Conservation (phyloP, 2,113 vertebrate genomes). For the Triplophysa rosa region DNA sequence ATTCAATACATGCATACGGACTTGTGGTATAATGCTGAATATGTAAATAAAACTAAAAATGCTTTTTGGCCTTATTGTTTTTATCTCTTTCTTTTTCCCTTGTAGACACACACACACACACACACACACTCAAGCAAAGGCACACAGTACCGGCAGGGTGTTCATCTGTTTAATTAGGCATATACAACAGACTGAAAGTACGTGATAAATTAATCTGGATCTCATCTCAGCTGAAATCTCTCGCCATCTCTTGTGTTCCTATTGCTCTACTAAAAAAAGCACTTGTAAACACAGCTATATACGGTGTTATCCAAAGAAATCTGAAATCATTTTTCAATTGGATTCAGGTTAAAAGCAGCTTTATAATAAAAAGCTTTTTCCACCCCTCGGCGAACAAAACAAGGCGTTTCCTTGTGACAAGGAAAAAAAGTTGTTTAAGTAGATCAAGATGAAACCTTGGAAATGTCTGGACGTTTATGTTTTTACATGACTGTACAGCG, state of each 20-base stretch:
- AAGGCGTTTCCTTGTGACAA: no score
- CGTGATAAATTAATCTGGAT: constrained; percentile 19
- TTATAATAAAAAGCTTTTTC: neutral
- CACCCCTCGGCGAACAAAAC: neutral
- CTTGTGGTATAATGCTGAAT: neutral
- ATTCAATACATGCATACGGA: neutral
- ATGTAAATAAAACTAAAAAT: neutral
- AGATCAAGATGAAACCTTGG: no score
- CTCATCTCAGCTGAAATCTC: constrained; percentile 1
- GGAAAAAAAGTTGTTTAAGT: no score
- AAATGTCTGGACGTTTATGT: no score
- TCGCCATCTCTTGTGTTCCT: no score
- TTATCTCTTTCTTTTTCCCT: neutral
- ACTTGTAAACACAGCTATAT: no score
- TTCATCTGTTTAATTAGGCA: constrained; percentile 40
- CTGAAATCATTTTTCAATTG: no score
- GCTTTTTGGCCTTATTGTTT: neutral
- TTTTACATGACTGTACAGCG: no score
- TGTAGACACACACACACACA: constrained; percentile 14
- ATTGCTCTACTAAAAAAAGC: no score
- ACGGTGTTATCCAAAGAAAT: no score
- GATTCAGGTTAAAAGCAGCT: no score
- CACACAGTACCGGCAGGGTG: constrained; percentile 2
- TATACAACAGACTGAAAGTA: constrained; percentile 17
- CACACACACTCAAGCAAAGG: neutral